Percentiles rank a stretch among this genome's conserved stretches.
phyloP scores from a whole-genome alignment of 2,797 vertebrate genomes.

The Hyperoplus lanceolatus region DNA sequence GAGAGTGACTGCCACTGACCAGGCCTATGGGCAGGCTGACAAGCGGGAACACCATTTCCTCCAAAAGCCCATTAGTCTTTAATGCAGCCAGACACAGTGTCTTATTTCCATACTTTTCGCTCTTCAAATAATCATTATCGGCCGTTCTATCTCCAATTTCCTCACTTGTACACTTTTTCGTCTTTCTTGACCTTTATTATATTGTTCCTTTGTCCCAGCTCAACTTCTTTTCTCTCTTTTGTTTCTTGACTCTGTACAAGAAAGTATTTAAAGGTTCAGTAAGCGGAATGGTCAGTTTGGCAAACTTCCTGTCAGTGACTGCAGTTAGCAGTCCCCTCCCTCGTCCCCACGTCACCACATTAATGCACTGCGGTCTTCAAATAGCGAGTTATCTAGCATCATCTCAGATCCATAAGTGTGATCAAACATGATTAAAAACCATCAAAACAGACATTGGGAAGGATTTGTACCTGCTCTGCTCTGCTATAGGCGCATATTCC shows the following conservation, averaged over 20 bases:
- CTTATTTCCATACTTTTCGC: slow-evolving; percentile 72
- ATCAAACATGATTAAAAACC: no score
- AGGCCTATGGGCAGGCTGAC: slow-evolving; percentile 71
- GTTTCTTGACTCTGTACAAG: slow-evolving; percentile 28
- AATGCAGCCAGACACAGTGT: slow-evolving; percentile 58
- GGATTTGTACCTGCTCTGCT: no score
- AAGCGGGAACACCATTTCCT: slow-evolving; percentile 79
- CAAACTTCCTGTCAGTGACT: no score
- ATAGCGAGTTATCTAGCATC: no score
- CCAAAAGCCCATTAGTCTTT: slow-evolving; percentile 78
- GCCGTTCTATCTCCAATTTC: slow-evolving; percentile 49
- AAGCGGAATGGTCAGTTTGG: no score
- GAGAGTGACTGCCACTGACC: slow-evolving; percentile 77
- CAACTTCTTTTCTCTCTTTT: slow-evolving; percentile 15
- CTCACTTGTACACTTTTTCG: slow-evolving; percentile 30
- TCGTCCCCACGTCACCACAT: no score
- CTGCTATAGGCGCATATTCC: no score
- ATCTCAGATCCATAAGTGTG: no score
- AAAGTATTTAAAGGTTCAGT: neutral
- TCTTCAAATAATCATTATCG: slow-evolving; percentile 65
- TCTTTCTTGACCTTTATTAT: slow-evolving; percentile 24
- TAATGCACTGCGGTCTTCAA: no score
- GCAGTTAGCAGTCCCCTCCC: no score
- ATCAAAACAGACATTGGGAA: no score
- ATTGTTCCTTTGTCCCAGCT: slow-evolving; percentile 34